phyloP scores from a whole-genome alignment of 1,140 invertebrate genomes.

The Zaprionus vittiger region DNA sequence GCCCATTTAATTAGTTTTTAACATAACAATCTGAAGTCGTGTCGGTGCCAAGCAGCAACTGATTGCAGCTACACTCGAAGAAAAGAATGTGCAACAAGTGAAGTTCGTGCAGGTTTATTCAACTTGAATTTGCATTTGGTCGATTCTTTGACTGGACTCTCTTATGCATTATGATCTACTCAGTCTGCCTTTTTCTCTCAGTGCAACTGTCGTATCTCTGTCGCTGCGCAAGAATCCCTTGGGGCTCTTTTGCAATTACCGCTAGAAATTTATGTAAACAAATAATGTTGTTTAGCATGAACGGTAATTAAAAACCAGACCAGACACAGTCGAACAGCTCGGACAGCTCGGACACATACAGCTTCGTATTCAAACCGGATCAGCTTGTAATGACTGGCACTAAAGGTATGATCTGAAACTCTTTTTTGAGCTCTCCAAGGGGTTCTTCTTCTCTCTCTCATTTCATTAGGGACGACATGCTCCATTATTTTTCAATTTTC shows the following conservation, averaged over 20 bases:
- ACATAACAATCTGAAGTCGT: constrained; percentile 78
- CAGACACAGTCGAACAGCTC: constrained; percentile 3
- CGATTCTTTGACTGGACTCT: too few relatives aligned
- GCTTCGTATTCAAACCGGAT: constrained; percentile 31
- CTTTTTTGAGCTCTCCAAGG: constrained; percentile 8
- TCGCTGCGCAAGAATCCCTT: constrained; percentile 15
- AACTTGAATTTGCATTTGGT: background rate
- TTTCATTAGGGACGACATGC: constrained; percentile 78
- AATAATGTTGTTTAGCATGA: constrained; percentile 81
- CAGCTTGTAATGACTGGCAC: constrained; percentile 59
- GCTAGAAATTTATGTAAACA: constrained; percentile 65
- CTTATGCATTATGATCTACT: background rate
- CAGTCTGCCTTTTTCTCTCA: background rate
- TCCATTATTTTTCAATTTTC: constrained; percentile 82
- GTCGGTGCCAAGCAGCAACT: constrained; percentile 46
- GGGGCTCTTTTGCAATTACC: constrained; percentile 40
- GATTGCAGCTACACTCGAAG: constrained; percentile 53
- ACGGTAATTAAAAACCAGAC: constrained; percentile 68
- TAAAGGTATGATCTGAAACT: constrained; percentile 47
- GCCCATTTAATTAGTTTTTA: constrained; percentile 84
- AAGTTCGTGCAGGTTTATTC: constrained; percentile 3
- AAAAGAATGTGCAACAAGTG: background rate
- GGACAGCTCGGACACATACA: background rate
- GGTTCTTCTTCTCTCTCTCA: constrained; percentile 10
- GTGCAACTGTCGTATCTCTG: background rate